Base-by-base conservation (phyloP, 30 jellyfish, hydroid and myxozoan genomes). In the Aurelia sp. region DNA sequence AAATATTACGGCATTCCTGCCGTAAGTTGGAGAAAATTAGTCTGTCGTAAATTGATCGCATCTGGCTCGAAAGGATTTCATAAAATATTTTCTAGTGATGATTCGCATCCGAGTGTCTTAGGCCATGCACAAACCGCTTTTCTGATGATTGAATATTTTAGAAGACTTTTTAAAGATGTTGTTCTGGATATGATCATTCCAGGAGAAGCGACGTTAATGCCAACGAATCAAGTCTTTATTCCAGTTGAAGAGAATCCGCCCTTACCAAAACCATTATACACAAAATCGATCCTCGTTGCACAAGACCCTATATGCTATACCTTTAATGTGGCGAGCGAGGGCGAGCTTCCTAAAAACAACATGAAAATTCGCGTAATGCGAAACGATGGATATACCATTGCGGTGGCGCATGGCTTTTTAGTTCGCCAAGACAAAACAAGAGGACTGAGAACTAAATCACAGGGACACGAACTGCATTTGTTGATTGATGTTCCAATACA, bases 41-140 rank as follows among this genome's bases (percentile, higher is more conserved):
- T 94, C 35, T 94, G 98, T 57, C 88, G 96, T 6, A 88, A 83
- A 68, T 85, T 94, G 41, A 82, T 90, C 9, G 85, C 96, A 24
- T 64, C 90, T 17, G 97, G 96, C 55, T 83, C 91, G 62, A 64
- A 74, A 47, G 91, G 90, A 40, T 94, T 94, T 61, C 88, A 72
- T 17, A 88, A 94, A 68, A 20, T 94, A 38, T 94, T 94, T 68
- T 92, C 96, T 20, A 73, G 90, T 58, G 98, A 94, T 40, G 91
- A 84, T 65, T 94, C 98, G 8, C 98, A 94, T 41, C 98, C 98
- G 48, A 94, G 93, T 79, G 93, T 94, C 21, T 88, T 94, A 3
- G 98, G 98, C 64, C 98, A 94, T 72, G 98, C 98, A 47, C 98
- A 94, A 73, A 74, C 89, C 24, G 98, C 97, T 19, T 94, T 76